Evolutionary conservation across 2,113 vertebrate species (phyloP), one percentile per base, ranked within the genome.

Genomic region (Scophthalmus maximus): DNA sequence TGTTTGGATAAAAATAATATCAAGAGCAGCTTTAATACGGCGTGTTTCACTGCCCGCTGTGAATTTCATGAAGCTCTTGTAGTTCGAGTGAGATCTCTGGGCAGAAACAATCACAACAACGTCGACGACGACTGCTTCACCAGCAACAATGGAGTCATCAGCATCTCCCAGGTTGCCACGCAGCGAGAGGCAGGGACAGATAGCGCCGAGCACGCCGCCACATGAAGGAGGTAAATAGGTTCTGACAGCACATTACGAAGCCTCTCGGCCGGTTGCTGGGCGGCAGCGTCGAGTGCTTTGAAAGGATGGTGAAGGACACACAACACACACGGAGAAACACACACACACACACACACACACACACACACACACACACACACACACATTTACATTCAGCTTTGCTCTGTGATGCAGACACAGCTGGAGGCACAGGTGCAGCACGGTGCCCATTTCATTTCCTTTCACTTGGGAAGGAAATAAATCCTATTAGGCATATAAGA

Each of bases 161-260:
- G 4, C 18, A 60, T 60, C 23, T 49, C 44, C 47, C 40, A 18
- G 51, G 59, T 34, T 36, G 32, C 6, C 32, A n/a, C 51, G 25
- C 51, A 52, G 67, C 53, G 22, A 68, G 32, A 58, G 50, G 60
- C 56, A 17, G 25, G 30, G 76, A 81, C 70, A 78, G 62, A 78
- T 51, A 66, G 57, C 4, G 10, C 46, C 46, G 20, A 36, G 68
- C 52, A 4, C 18, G 6, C 18, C 42, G 46, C 46, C 46, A 59
- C 56, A 64, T 76, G 80, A 76, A 56, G 70, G 76, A 88, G 71
- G 76, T 68, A 85, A 84, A 91, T 82, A 40, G 76, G 57, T 44
- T 87, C 61, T 83, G 85, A 91, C 88, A 88, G 88, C 84, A 66
- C 73, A 82, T 84, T 82, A 81, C 63, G 46, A 75, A 89, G 84